Evolutionary conservation across 2,888 invertebrate species (phyloP).

Genomic region (Lithophane leautieri): DNA sequence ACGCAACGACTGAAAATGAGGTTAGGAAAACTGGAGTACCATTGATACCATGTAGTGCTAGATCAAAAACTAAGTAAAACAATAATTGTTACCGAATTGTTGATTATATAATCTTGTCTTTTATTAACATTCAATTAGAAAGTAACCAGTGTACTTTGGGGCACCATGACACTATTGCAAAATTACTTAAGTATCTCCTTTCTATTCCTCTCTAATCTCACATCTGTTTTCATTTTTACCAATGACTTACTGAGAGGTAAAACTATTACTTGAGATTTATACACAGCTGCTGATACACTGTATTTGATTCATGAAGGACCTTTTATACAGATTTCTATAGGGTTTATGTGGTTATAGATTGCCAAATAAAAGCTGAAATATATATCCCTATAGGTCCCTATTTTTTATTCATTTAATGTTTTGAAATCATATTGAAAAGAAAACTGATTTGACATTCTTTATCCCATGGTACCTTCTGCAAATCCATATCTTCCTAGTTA

Average conservation of each 20-base stretch:
- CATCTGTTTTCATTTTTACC: slow-evolving; percentile 37
- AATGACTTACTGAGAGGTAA: neutral
- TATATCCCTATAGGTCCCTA: neutral
- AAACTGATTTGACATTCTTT: neutral
- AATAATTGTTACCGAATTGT: slow-evolving; percentile 3
- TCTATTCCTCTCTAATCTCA: slow-evolving; percentile 43
- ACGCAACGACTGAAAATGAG: slow-evolving; percentile 62
- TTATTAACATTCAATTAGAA: slow-evolving; percentile 45
- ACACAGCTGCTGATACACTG: neutral
- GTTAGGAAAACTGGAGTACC: slow-evolving; percentile 60
- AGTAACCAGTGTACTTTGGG: slow-evolving; percentile 39
- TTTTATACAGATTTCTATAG: neutral
- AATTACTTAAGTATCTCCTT: slow-evolving; percentile 40
- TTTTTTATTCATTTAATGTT: neutral
- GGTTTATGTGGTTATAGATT: neutral
- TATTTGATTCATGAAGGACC: neutral
- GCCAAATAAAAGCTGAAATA: neutral
- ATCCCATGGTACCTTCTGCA: neutral
- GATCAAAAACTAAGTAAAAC: slow-evolving; percentile 18
- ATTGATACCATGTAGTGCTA: slow-evolving; percentile 17
- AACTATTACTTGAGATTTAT: neutral
- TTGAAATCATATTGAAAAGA: neutral
- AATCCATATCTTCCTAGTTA: neutral
- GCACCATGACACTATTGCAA: slow-evolving; percentile 28
- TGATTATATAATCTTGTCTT: slow-evolving; percentile 43